Conservation (phyloP, 2,113 vertebrate genomes). For the Phrynosoma platyrhinos region DNA sequence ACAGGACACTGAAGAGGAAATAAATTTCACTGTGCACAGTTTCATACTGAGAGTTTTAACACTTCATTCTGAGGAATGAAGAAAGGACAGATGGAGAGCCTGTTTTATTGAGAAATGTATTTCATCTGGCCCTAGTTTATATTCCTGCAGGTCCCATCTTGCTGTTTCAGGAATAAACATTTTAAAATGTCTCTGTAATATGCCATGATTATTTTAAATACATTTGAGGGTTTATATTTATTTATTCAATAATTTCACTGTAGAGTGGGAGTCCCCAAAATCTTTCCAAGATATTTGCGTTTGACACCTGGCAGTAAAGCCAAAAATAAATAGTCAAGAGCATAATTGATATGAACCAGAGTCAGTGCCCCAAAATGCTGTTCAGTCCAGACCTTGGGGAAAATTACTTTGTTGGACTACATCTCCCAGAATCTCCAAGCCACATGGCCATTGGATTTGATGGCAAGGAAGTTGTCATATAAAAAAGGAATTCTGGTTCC, state of each 20-base stretch:
- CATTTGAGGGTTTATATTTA: not conserved
- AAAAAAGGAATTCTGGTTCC: no score
- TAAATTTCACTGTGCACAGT: fast-evolving
- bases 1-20: not conserved
- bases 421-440: no score
- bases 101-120: not conserved
- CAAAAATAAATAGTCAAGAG: not conserved
- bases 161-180: not conserved
- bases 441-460: no score
- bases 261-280: not conserved
- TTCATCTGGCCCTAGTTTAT: conserved; percentile 15
- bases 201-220: not conserved
- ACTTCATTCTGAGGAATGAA: not conserved
- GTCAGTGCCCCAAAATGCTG: no score
- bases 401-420: no score
- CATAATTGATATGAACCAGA: not conserved
- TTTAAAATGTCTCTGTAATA: not conserved
- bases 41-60: not conserved
- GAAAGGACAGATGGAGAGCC: not conserved
- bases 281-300: not conserved
- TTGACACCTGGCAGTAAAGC: not conserved
- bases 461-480: no score
- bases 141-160: not conserved
- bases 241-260: not conserved
- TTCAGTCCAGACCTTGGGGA: not conserved